phyloP scores from a whole-genome alignment of 1,140 invertebrate genomes.

The Drosophila ercepeae region DNA sequence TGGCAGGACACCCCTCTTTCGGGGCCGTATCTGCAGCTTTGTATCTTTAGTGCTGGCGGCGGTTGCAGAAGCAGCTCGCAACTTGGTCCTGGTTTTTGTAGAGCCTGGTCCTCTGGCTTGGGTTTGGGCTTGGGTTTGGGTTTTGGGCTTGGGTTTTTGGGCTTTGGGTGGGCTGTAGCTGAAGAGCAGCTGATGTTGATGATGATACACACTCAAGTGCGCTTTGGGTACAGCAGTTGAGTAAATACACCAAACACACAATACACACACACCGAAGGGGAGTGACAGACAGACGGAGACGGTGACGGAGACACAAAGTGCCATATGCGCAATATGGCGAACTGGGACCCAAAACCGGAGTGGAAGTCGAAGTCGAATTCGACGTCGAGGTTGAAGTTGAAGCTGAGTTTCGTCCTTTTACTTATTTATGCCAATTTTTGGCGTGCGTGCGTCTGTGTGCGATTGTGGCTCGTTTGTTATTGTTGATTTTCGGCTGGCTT shows the following conservation, averaged over 20 bases:
- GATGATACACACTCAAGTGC: conserved; percentile 82
- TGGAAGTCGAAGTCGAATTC: not conserved
- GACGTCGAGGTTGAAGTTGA: conserved; percentile 31
- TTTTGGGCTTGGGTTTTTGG: conserved; percentile 18
- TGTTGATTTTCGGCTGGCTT: conserved; percentile 63
- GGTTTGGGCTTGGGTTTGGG: not conserved
- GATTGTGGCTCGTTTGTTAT: conserved; percentile 46
- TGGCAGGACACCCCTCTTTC: conserved; percentile 18
- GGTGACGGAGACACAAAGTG: conserved; percentile 28
- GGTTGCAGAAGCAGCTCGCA: conserved; percentile 32
- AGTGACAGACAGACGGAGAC: conserved; percentile 1
- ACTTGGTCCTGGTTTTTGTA: conserved; percentile 37
- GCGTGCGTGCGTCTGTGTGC: conserved; percentile 20
- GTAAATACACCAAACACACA: conserved; percentile 60
- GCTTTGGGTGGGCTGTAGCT: conserved; percentile 30
- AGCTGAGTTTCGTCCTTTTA: conserved; percentile 49
- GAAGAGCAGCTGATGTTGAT: conserved; percentile 81
- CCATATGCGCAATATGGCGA: conserved; percentile 71
- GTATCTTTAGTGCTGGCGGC: conserved; percentile 65
- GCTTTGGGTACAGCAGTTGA: conserved; percentile 79
- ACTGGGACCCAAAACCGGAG: conserved; percentile 22
- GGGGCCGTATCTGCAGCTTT: conserved; percentile 62
- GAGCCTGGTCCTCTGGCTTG: not conserved
- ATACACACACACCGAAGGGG: not conserved
- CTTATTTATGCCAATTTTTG: conserved; percentile 80